phyloP scores from a whole-genome alignment of 2,888 invertebrate species.

The Sussaba pulchella region DNA sequence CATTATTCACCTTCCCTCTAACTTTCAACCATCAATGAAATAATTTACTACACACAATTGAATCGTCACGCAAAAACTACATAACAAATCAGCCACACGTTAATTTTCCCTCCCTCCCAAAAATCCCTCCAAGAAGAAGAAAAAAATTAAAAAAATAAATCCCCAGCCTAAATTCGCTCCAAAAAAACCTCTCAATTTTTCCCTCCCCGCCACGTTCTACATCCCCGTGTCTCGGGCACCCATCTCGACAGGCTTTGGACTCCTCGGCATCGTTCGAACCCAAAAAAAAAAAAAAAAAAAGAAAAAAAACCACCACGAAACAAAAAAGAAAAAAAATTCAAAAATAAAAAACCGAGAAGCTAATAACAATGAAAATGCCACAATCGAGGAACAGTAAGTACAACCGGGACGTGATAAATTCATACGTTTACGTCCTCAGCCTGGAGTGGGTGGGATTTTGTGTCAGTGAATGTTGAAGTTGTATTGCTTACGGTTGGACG shows the following conservation, averaged over 20 bases:
- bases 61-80: not conserved
- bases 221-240: constrained; percentile 60
- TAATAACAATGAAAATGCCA: constrained; percentile 35
- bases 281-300: not conserved
- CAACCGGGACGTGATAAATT: constrained; percentile 19
- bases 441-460: constrained; percentile 83
- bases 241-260: constrained; percentile 79
- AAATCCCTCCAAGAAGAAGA: not conserved
- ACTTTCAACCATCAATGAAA: no score
- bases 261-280: constrained; percentile 54
- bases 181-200: not conserved
- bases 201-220: not conserved
- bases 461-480: constrained; percentile 84
- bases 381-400: constrained; percentile 3
- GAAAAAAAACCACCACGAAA: constrained; percentile 8
- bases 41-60: no score
- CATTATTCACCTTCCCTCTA: no score
- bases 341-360: constrained; percentile 41
- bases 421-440: constrained; percentile 77
- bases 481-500: constrained; percentile 83
- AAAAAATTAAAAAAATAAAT: not conserved
- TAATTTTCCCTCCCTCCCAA: not conserved
- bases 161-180: not conserved
- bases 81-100: not conserved
- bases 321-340: not conserved